Base-by-base conservation (phyloP, 2,797 vertebrate species). In the Lagodon rhomboides region DNA sequence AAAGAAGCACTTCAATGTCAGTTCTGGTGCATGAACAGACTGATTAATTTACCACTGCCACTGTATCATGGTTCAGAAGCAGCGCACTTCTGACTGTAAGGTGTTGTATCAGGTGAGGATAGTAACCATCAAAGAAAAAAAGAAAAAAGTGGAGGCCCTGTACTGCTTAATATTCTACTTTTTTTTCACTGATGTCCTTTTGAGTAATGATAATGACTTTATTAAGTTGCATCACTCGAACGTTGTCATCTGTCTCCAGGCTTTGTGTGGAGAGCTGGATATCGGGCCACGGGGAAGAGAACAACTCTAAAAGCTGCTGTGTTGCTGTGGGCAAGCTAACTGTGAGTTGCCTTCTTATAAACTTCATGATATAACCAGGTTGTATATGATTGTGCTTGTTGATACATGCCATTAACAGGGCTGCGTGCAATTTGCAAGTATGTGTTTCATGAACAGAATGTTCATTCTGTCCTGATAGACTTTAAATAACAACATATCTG, bases 291-390 rank as follows among this genome's bases (percentile, higher is more conserved):
- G 16, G 83, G 87, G 68, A 65, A 85, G 86, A 69, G 83, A 50
- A 75, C 79, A 75, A 85, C 84, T 59, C 81, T 64, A 69, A 81
- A 75, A 84, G 86, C 88, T 80, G 79, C 92, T 84, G 87, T n/a
- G 75, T 81, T 86, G 91, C 86, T 85, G 91, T 88, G 85, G 85
- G 90, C 87, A 90, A 91, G 85, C 87, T 80, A 89, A 91, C 85
- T 89, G 94, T 93, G 87, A 95, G 94, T 94, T 56, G 3, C 15
- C 23, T 67, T 81, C 25, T 16, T 55, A 5, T 38, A 58, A 73
- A 71, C 17, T 9, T 20, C 18, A 23, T 44, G 10, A 43, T 49
- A 11, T 56, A 17, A 5, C 38, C 51, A n/a, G 22, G 41, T 54
- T 47, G 53, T 73, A 43, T 43, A 34, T 46, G 41, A 50, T 54